These are phyloP conservation scores for Ctenoplectra terminalis DNA, from an alignment of 1,140 invertebrate genomes.

Conservation along the genomic window DNA sequence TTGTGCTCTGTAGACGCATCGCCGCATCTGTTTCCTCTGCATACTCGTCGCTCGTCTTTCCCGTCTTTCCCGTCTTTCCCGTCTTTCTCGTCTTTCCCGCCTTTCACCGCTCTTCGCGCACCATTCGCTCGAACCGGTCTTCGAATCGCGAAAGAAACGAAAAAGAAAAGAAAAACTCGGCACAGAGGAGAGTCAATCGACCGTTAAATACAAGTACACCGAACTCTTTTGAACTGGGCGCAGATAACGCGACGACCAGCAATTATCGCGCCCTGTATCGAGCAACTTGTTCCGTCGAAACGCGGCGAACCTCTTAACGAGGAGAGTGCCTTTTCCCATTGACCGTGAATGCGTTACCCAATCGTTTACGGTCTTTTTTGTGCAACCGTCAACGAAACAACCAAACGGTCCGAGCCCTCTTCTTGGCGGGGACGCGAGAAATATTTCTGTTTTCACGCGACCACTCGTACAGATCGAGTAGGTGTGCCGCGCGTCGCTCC, in stretches of 20 bases:
- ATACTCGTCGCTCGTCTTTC: no score
- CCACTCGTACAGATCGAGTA: background rate
- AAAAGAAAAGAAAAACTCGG: conserved; percentile 72
- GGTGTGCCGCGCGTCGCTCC: conserved; percentile 32
- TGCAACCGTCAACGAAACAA: background rate
- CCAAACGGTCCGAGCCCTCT: background rate
- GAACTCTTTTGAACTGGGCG: conserved; percentile 81
- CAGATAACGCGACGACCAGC: conserved; percentile 7
- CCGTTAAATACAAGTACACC: conserved; percentile 66
- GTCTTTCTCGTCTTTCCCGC: background rate
- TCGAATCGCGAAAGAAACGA: conserved; percentile 85
- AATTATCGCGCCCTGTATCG: conserved; percentile 19
- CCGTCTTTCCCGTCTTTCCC: background rate
- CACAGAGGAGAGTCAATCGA: conserved; percentile 55
- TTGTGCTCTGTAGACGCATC: no score
- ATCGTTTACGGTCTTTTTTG: background rate
- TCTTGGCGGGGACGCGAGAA: background rate
- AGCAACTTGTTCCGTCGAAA: no score
- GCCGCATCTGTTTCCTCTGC: no score
- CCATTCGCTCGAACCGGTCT: conserved; percentile 2
- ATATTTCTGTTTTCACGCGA: conserved; percentile 15
- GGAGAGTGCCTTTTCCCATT: no score
- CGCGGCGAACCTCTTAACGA: background rate
- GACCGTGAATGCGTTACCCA: no score
- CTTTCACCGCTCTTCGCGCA: background rate